A percentile compares a stretch with the other conserved stretches of the same genome.
phyloP scores from a whole-genome alignment of 2,888 invertebrate species.

The Linnaemya tessellans region DNA sequence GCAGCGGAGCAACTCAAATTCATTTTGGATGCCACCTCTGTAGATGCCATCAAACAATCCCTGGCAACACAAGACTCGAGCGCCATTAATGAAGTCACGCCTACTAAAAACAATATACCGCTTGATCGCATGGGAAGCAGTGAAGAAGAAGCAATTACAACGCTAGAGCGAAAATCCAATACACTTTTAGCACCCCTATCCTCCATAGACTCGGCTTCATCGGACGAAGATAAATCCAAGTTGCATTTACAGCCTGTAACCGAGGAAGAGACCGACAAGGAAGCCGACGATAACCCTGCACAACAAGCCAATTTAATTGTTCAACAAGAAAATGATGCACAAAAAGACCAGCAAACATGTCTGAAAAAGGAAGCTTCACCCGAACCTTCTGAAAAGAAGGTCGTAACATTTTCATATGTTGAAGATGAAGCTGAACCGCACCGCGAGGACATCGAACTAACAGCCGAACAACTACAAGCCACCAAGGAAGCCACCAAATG shows the following conservation, averaged over 20 bases:
- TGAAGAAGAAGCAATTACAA: slow-evolving; percentile 79
- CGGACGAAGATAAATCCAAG: slow-evolving; percentile 82
- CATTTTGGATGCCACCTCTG: slow-evolving; percentile 77
- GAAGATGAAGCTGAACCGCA: slow-evolving; percentile 82
- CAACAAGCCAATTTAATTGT: slow-evolving; percentile 22
- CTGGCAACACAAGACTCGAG: slow-evolving; percentile 82
- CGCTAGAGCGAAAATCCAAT: slow-evolving; percentile 62
- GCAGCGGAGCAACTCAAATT: slow-evolving; percentile 74
- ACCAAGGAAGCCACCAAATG: slow-evolving; percentile 68
- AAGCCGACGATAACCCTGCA: slow-evolving; percentile 27
- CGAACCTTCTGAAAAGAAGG: slow-evolving; percentile 83
- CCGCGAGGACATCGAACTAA: slow-evolving; percentile 82
- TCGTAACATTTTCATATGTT: slow-evolving; percentile 84
- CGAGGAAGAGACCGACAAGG: slow-evolving; percentile 82
- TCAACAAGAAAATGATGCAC: slow-evolving; percentile 75
- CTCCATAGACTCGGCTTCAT: slow-evolving; percentile 83
- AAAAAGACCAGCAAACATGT: slow-evolving; percentile 78
- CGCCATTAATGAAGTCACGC: slow-evolving; percentile 84
- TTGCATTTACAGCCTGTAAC: slow-evolving; percentile 79
- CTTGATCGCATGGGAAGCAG: slow-evolving; percentile 83
- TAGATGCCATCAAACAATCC: slow-evolving; percentile 80
- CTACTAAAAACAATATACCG: slow-evolving; percentile 79
- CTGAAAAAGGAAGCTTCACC: slow-evolving; percentile 83
- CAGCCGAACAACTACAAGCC: slow-evolving; percentile 79
- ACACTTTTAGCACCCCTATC: slow-evolving; percentile 81